Evolutionary conservation across 2,113 vertebrate genomes (phyloP).

Genomic region (Aythya baeri): DNA sequence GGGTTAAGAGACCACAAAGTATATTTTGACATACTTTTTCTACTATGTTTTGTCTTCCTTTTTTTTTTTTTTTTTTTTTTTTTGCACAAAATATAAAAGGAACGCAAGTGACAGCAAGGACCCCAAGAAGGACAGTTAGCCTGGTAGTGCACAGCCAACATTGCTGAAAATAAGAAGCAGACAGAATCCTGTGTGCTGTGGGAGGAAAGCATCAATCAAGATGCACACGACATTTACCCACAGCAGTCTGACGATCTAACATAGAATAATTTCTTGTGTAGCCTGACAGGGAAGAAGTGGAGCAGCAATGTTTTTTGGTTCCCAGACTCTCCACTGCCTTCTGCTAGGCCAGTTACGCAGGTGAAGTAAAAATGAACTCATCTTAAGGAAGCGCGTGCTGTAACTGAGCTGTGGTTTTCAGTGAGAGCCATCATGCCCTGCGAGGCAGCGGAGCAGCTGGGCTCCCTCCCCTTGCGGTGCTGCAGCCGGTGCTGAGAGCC

Average conservation of each 20-base stretch:
- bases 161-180: neutral
- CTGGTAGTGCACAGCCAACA: neutral
- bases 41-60: neutral
- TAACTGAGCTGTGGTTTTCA: accelerated
- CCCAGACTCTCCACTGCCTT: neutral
- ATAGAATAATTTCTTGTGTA: neutral
- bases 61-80: neutral
- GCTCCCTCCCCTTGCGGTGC: accelerated
- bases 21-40: neutral
- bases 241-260: neutral
- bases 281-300: neutral
- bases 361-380: neutral
- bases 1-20: neutral
- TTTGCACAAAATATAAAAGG: neutral
- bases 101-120: accelerated
- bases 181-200: neutral
- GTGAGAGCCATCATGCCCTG: accelerated
- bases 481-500: neutral
- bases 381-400: accelerated
- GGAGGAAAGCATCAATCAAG: neutral
- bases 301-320: neutral
- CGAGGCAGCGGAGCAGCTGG: neutral
- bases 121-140: neutral
- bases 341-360: neutral
- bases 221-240: neutral